These are phyloP conservation scores for Sceloporus tristichus DNA, from an alignment of 2,113 vertebrate species.

Conservation along the genomic window DNA sequence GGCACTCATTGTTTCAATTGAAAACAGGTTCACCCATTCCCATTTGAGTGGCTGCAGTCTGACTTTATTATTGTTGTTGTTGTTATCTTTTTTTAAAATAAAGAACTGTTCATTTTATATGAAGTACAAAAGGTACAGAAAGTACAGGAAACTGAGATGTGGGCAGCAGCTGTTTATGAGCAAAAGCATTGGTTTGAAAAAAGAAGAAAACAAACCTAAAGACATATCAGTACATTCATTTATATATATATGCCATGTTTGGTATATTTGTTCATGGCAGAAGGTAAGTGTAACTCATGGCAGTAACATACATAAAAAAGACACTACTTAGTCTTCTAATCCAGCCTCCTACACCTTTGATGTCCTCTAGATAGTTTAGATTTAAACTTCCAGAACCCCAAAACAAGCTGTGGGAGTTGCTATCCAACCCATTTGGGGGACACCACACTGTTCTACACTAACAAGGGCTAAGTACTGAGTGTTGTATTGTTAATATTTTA, in stretches of 20 bases:
- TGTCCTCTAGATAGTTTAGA: not conserved
- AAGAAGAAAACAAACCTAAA: not conserved
- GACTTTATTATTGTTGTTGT: not conserved
- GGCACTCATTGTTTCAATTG: not conserved
- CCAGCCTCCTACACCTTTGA: not conserved
- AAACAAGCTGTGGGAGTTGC: not conserved
- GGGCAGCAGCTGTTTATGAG: not conserved
- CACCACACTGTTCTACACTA: not conserved
- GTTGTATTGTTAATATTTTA: not conserved
- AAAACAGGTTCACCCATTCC: constrained; percentile 30
- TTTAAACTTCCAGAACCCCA: not conserved
- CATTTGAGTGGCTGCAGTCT: not conserved
- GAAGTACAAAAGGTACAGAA: constrained; percentile 22
- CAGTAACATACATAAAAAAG: not conserved
- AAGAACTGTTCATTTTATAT: constrained; percentile 35
- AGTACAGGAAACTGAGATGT: not conserved
- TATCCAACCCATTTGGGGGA: too few species aligned
- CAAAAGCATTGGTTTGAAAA: not conserved
- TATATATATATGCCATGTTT: not conserved
- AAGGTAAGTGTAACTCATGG: not conserved
- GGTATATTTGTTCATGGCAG: not conserved
- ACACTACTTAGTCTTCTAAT: not conserved
- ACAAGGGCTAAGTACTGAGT: not conserved
- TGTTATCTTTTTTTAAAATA: not conserved
- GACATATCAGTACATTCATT: not conserved